A percentile compares a stretch with the other conserved stretches of the same genome.
phyloP scores from a whole-genome alignment of 2,797 vertebrate species.

The Lateolabrax maculatus region DNA sequence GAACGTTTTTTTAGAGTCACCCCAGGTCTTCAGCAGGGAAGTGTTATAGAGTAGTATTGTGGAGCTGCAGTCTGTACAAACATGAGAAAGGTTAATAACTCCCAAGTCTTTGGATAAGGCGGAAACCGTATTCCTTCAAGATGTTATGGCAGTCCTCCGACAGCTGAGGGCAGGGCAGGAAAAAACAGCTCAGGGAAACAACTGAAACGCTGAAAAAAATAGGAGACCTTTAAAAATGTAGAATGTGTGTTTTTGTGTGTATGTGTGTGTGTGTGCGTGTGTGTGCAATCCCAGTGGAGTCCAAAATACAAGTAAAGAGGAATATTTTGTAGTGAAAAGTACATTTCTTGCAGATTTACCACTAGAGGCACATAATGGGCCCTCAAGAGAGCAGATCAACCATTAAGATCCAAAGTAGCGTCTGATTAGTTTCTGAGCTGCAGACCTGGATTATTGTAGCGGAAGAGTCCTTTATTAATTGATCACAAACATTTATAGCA shows the following conservation, averaged over 20 bases:
- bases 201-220: not conserved
- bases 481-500: not conserved
- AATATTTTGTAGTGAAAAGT: not conserved
- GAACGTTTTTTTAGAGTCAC: not conserved
- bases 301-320: no score
- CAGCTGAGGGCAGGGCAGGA: not conserved
- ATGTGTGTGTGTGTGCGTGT: not conserved
- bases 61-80: not conserved
- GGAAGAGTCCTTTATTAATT: not conserved
- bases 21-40: not conserved
- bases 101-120: not conserved
- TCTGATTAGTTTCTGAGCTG: not conserved
- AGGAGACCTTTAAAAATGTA: not conserved
- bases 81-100: no score
- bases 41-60: no score
- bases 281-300: not conserved
- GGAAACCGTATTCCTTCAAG: not conserved
- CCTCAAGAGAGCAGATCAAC: not conserved
- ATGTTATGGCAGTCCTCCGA: not conserved
- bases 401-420: not conserved
- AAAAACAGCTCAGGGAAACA: not conserved
- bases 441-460: not conserved
- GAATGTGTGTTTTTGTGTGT: not conserved
- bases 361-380: not conserved
- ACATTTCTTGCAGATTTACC: not conserved